phyloP scores from a whole-genome alignment of 2,888 invertebrate species.

The Acleris literana region DNA sequence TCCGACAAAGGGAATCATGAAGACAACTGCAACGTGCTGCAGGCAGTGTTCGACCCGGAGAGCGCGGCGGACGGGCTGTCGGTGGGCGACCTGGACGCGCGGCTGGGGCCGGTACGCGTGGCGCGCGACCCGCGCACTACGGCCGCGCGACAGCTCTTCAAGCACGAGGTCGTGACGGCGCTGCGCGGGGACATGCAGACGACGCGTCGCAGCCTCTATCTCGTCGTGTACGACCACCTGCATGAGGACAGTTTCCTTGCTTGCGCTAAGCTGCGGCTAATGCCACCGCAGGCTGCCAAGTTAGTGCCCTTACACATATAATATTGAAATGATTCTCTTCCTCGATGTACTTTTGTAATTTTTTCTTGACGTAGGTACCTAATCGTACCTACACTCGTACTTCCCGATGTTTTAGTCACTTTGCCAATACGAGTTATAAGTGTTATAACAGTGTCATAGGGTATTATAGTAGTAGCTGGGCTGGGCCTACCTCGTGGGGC shows the following conservation, averaged over 20 bases:
- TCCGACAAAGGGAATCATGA: conserved; percentile 86
- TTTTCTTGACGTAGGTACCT: no score
- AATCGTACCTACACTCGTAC: no score
- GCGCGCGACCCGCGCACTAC: conserved; percentile 84
- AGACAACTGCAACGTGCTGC: conserved; percentile 92
- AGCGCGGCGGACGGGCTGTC: conserved; percentile 86
- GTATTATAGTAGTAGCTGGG: no score
- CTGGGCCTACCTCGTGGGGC: no score
- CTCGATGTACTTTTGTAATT: no score
- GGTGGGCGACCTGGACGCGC: conserved; percentile 90
- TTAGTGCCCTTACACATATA: conserved; percentile 67
- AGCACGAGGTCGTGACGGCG: conserved; percentile 88
- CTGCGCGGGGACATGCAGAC: conserved; percentile 89
- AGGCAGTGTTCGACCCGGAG: conserved; percentile 92
- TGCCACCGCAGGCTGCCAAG: conserved; percentile 87
- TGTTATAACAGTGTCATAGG: no score
- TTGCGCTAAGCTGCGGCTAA: conserved; percentile 91
- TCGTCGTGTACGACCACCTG: conserved; percentile 91
- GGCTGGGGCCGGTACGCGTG: conserved; percentile 90
- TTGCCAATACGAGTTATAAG: no score
- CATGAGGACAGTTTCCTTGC: conserved; percentile 90
- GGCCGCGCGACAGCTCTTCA: conserved; percentile 84
- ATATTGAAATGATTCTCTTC: no score
- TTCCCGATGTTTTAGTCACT: no score
- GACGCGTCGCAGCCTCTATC: conserved; percentile 89